Conservation (phyloP, 2,888 invertebrate genomes). For the Brachycybe producta region DNA sequence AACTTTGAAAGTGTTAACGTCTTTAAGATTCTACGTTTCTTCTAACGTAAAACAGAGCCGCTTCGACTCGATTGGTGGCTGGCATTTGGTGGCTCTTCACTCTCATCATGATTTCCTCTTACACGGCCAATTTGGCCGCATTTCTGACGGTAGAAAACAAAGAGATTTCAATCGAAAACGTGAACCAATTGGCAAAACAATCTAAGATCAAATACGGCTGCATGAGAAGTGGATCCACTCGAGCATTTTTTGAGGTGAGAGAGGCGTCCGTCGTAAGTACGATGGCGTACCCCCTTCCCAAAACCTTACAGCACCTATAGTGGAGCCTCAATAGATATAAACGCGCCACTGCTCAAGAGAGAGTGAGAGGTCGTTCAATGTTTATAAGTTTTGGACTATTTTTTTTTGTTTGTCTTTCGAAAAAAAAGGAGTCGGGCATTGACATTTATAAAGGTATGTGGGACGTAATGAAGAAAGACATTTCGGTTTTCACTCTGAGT, state of each 20-base stretch:
- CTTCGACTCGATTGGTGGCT: slow-evolving; percentile 74
- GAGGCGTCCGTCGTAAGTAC: no score
- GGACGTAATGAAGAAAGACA: neutral
- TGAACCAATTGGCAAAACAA: slow-evolving; percentile 90
- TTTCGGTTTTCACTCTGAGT: slow-evolving; percentile 38
- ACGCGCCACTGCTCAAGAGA: no score
- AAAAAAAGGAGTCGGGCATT: neutral
- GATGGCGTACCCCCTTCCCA: no score
- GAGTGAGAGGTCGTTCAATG: no score
- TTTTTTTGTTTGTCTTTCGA: neutral
- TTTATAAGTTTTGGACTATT: neutral
- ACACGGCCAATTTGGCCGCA: slow-evolving; percentile 89
- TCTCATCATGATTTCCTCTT: slow-evolving; percentile 87
- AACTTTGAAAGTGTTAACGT: neutral
- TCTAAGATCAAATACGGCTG: slow-evolving; percentile 95
- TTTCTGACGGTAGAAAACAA: slow-evolving; percentile 84
- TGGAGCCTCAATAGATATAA: no score
- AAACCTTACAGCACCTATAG: no score
- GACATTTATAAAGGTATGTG: neutral
- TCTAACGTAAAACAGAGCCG: slow-evolving; percentile 47
- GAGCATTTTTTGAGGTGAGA: slow-evolving; percentile 83
- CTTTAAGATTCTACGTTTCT: no score
- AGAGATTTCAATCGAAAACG: slow-evolving; percentile 88
- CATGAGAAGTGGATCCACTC: slow-evolving; percentile 81
- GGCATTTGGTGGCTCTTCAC: slow-evolving; percentile 92